phyloP scores from a whole-genome alignment of 2,797 vertebrate genomes.

The Scolopax rusticola region DNA sequence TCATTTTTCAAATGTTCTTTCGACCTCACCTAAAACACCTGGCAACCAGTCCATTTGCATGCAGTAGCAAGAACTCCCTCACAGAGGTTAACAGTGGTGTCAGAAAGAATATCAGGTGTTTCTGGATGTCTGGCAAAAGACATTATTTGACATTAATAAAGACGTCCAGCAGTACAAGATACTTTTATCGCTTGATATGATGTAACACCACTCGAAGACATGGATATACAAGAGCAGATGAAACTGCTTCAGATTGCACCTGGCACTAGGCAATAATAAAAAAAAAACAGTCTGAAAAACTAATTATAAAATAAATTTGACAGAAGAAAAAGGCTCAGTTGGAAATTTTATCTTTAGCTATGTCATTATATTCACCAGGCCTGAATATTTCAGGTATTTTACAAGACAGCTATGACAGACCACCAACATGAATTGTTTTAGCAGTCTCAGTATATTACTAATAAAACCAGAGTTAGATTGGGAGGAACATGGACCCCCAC shows the following conservation, averaged over 20 bases:
- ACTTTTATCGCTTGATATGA: neutral
- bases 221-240: neutral
- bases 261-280: neutral
- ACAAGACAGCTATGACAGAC: neutral
- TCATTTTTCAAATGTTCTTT: fast-evolving
- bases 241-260: neutral
- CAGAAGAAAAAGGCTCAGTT: fast-evolving
- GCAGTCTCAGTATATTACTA: neutral
- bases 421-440: neutral
- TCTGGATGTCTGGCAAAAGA: neutral
- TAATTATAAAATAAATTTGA: neutral
- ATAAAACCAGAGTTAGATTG: neutral
- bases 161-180: neutral
- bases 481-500: fast-evolving
- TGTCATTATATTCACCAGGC: neutral
- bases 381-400: neutral
- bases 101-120: neutral
- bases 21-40: neutral
- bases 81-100: neutral
- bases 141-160: neutral
- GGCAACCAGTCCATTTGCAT: neutral
- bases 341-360: neutral
- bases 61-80: neutral
- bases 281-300: neutral
- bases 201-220: neutral